Percentiles rank a stretch among this genome's conserved stretches.
Conservation (phyloP, 2,797 vertebrate genomes). For the Lophius americanus region DNA sequence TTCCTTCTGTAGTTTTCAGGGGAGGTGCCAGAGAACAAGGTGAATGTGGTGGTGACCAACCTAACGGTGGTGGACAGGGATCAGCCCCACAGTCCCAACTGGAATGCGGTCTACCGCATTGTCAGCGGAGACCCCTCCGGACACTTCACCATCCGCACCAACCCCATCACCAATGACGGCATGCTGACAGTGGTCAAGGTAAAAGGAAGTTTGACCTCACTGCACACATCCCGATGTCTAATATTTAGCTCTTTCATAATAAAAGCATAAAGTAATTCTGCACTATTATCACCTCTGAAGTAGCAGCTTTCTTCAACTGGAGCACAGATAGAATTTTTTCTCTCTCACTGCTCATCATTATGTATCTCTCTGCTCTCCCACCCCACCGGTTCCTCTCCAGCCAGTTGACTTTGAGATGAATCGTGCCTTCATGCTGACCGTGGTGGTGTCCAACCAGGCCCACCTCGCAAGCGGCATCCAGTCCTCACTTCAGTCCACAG, state of each 20-base stretch:
- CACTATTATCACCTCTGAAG: slow-evolving; percentile 36
- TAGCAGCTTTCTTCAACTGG: neutral
- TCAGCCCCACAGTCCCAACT: slow-evolving; percentile 96
- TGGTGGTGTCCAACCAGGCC: slow-evolving; percentile 95
- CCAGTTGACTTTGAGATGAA: slow-evolving; percentile 97
- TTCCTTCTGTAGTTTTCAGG: slow-evolving; percentile 86
- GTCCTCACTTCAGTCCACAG: slow-evolving; percentile 93
- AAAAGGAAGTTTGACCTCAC: slow-evolving; percentile 9
- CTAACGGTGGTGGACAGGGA: slow-evolving; percentile 94
- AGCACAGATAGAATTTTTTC: slow-evolving; percentile 27
- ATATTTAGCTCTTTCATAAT: neutral
- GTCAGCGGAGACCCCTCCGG: slow-evolving; percentile 93
- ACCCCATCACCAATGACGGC: slow-evolving; percentile 94
- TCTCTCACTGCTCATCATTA: neutral
- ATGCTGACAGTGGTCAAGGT: slow-evolving; percentile 97
- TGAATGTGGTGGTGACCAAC: slow-evolving; percentile 93
- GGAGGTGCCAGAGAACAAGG: slow-evolving; percentile 93
- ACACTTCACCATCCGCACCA: slow-evolving; percentile 93
- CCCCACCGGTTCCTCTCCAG: slow-evolving; percentile 64
- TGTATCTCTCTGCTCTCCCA: neutral
- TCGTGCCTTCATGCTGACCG: slow-evolving; percentile 94
- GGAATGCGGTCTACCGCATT: slow-evolving; percentile 95
- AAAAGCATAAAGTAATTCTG: neutral
- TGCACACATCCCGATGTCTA: neutral
- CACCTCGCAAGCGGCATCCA: slow-evolving; percentile 93